A percentile compares a stretch with the other conserved stretches of the same genome.
These are phyloP conservation scores for Drosophila cognata DNA, from an alignment of 2,888 invertebrate species.

Conservation along the genomic window DNA sequence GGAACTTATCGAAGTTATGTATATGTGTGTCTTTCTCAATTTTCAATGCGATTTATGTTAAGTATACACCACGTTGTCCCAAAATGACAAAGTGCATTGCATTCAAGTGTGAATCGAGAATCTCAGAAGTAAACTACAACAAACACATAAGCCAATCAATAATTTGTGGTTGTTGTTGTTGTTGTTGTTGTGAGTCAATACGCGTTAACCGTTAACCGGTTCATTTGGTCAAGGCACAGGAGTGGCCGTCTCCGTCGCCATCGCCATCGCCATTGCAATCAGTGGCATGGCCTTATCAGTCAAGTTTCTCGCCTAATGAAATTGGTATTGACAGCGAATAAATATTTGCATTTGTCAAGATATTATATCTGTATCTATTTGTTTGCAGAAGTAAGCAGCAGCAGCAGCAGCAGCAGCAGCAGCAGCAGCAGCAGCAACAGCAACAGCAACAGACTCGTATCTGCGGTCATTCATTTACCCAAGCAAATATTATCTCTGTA, in stretches of 20 bases:
- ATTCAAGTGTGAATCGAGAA: neutral
- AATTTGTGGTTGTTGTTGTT: neutral
- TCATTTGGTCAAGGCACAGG: neutral
- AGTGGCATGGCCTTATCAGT: constrained; percentile 44
- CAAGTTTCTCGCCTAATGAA: constrained; percentile 36
- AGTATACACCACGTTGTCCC: constrained; percentile 29
- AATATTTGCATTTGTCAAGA: constrained; percentile 45
- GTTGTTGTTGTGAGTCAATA: constrained; percentile 9
- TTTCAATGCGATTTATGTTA: constrained; percentile 5
- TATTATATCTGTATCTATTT: constrained; percentile 30
- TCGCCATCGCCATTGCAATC: neutral
- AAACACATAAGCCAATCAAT: neutral
- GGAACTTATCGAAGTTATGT: neutral
- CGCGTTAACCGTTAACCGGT: constrained; percentile 23
- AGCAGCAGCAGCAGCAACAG: neutral
- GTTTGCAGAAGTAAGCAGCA: neutral
- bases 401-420: neutral
- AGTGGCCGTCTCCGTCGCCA: neutral
- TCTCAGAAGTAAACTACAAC: neutral
- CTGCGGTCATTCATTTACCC: constrained; percentile 13
- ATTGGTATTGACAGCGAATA: constrained; percentile 47
- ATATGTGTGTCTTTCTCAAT: neutral
- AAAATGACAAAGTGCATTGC: neutral
- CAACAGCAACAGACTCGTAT: neutral
- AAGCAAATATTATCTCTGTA: constrained; percentile 20